Conservation (phyloP, 2,797 vertebrate genomes). For the Gallinago stenura region DNA sequence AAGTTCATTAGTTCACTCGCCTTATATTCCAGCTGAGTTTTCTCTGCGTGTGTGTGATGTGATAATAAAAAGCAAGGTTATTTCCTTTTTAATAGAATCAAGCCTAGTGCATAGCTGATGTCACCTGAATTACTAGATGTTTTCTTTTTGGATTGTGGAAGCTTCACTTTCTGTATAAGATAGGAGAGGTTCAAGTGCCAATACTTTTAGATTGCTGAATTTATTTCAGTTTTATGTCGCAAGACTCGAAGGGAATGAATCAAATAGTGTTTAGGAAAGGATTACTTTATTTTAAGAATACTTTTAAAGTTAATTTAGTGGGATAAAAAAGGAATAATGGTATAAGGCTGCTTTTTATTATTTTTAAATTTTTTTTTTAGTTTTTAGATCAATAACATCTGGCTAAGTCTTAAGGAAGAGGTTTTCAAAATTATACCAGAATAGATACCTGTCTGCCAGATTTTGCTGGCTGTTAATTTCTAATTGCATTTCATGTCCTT, state of each 20-base stretch:
- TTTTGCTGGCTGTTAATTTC: not conserved
- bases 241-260: not conserved
- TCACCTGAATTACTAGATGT: not conserved
- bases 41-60: not conserved
- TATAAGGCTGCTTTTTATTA: constrained; percentile 11
- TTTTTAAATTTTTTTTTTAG: not conserved
- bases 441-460: not conserved
- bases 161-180: not conserved
- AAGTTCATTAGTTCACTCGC: not conserved
- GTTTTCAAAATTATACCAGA: not conserved
- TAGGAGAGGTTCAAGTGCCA: not conserved
- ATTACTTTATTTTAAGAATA: not conserved
- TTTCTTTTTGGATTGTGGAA: not conserved
- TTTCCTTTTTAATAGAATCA: not conserved
- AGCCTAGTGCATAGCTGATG: not conserved
- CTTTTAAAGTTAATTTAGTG: not conserved
- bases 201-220: not conserved
- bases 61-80: not conserved
- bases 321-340: not conserved
- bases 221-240: not conserved
- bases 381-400: not conserved
- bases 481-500: not conserved
- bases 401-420: not conserved
- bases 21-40: not conserved
- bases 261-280: not conserved